Conservation (phyloP, 2,888 invertebrate genomes). For the Chalcosyrphus nemorum region DNA sequence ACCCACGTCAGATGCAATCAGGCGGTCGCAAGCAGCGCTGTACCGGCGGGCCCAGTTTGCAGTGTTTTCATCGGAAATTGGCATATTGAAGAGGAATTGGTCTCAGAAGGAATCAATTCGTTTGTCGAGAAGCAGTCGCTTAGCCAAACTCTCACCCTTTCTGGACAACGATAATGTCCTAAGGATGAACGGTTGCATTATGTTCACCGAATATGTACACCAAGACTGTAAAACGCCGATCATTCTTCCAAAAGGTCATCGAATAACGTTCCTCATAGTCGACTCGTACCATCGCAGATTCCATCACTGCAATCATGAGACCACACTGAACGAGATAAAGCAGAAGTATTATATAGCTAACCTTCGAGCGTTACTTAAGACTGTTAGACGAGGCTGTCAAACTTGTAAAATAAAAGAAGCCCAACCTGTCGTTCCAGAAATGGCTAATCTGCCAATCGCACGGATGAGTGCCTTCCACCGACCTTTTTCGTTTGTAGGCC, state of each 20-base stretch:
- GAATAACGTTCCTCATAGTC: slow-evolving; percentile 13
- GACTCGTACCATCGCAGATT: slow-evolving; percentile 46
- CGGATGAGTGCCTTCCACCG: too few species aligned
- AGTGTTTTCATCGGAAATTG: background rate
- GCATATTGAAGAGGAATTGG: background rate
- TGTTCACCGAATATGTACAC: too few species aligned
- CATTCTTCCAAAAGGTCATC: slow-evolving; percentile 38
- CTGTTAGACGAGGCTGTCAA: background rate
- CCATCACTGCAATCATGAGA: slow-evolving; percentile 55
- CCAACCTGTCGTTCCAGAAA: too few species aligned
- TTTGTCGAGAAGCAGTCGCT: background rate
- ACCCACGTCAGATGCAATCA: background rate
- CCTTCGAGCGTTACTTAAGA: too few species aligned
- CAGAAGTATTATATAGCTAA: background rate
- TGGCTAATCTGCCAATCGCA: too few species aligned
- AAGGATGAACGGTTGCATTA: background rate
- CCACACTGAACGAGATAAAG: slow-evolving; percentile 19
- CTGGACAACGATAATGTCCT: too few species aligned
- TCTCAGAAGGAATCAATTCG: background rate
- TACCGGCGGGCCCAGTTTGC: background rate
- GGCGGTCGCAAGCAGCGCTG: background rate
- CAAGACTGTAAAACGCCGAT: too few species aligned
- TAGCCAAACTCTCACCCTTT: slow-evolving; percentile 4
- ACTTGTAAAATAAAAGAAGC: too few species aligned
- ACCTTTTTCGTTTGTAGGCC: slow-evolving; percentile 4